Conservation (phyloP, 37 sponge, comb jelly and placozoan genomes). For the Trichoplax adhaerens region DNA sequence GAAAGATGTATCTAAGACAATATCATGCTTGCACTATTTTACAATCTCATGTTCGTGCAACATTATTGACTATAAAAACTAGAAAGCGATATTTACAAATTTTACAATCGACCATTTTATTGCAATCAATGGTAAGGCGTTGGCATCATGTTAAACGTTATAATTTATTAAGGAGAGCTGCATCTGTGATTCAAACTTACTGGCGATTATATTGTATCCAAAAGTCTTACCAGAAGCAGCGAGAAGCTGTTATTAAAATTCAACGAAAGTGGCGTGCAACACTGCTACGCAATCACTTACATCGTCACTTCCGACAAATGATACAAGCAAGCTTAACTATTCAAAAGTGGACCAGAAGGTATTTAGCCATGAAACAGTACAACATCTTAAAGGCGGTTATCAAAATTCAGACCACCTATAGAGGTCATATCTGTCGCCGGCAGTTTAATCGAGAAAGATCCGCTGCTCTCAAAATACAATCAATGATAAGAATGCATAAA, state of each 20-base stretch:
- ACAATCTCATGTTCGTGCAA: no score
- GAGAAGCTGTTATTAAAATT: slow-evolving; percentile 8
- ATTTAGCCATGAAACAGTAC: slow-evolving; percentile 6
- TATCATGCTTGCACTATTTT: no score
- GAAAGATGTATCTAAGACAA: no score
- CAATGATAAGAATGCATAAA: no score
- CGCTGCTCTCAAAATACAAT: no score
- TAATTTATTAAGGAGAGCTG: not conserved
- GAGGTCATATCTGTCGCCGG: slow-evolving; percentile 1
- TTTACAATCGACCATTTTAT: no score
- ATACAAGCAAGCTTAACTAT: not conserved
- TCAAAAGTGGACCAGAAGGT: slow-evolving; percentile 7
- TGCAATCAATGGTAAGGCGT: no score
- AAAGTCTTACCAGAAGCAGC: slow-evolving; percentile 5
- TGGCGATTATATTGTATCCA: slow-evolving; percentile 10
- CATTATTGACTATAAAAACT: no score
- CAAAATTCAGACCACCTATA: slow-evolving; percentile 20
- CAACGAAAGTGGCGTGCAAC: not conserved
- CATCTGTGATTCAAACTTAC: slow-evolving; percentile 7
- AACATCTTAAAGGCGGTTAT: slow-evolving; percentile 1
- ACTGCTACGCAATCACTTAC: not conserved
- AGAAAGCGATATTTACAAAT: no score
- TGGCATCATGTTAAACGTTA: no score
- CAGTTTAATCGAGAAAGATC: no score
- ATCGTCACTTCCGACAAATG: not conserved